Percentiles rank a stretch among this genome's conserved stretches.
Conservation (phyloP, 2,797 vertebrate species). For the Hyperoplus immaculatus region DNA sequence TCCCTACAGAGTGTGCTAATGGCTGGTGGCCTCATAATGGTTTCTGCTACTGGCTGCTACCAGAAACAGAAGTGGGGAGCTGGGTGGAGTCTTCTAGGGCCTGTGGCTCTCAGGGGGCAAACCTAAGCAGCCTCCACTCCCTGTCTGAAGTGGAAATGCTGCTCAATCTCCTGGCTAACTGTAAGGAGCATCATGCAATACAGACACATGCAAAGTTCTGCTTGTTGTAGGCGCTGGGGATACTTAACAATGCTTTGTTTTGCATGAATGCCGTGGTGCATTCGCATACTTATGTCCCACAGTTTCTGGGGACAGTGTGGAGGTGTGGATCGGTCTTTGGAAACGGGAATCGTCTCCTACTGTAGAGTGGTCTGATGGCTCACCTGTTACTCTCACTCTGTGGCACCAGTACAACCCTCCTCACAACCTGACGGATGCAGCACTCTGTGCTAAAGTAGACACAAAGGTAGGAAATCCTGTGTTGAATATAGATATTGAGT, state of each 20-base stretch:
- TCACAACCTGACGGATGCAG: conserved; percentile 74
- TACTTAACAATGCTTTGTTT: neutral
- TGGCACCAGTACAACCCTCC: conserved; percentile 91
- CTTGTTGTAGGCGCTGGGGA: neutral
- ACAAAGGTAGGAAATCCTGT: conserved; percentile 80
- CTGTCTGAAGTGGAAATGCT: conserved; percentile 91
- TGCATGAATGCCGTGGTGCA: neutral
- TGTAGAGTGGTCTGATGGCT: conserved; percentile 91
- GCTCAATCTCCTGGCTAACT: conserved; percentile 82
- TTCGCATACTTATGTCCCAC: neutral
- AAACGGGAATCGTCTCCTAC: conserved; percentile 75
- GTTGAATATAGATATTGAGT: neutral
- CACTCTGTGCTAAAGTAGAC: conserved; percentile 88
- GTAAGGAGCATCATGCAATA: conserved; percentile 80
- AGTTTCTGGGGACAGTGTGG: conserved; percentile 84
- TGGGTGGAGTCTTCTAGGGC: conserved; percentile 88
- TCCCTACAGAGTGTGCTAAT: conserved; percentile 85
- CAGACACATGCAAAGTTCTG: neutral
- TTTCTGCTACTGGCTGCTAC: conserved; percentile 89
- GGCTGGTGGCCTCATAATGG: conserved; percentile 91
- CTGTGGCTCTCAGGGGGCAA: conserved; percentile 83
- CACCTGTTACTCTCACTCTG: conserved; percentile 87
- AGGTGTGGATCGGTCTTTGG: conserved; percentile 93
- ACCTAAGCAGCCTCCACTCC: conserved; percentile 88
- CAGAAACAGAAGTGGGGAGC: conserved; percentile 80